phyloP scores from a whole-genome alignment of 2,113 vertebrate species.

The Atractosteus spatula region DNA sequence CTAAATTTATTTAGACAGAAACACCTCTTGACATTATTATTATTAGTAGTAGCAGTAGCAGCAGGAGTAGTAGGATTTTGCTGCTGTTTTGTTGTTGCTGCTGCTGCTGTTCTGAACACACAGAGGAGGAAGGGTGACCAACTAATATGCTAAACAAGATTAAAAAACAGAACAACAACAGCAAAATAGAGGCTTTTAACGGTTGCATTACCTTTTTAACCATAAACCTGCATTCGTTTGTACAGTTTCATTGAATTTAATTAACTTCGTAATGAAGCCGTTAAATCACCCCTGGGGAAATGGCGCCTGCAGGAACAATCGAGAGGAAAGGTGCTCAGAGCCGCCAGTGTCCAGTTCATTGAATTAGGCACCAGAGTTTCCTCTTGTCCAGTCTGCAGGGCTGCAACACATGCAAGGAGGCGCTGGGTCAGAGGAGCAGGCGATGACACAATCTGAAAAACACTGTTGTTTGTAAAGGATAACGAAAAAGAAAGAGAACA shows the following conservation, averaged over 20 bases:
- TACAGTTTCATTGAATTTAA: slow-evolving; percentile 66
- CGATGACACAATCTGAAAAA: slow-evolving; percentile 26
- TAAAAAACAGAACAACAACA: slow-evolving; percentile 43
- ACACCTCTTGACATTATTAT: not conserved
- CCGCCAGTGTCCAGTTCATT: slow-evolving; percentile 25
- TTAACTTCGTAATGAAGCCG: slow-evolving; percentile 56
- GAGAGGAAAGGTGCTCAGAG: slow-evolving; percentile 8
- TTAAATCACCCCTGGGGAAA: slow-evolving; percentile 36
- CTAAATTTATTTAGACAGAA: slow-evolving; percentile 8
- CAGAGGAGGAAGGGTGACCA: slow-evolving; percentile 60
- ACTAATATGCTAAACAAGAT: slow-evolving; percentile 37
- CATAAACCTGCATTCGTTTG: slow-evolving; percentile 30
- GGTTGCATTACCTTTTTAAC: slow-evolving; percentile 38
- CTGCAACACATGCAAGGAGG: slow-evolving; percentile 21
- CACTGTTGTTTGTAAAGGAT: too few relatives aligned
- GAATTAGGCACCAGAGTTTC: slow-evolving; percentile 36
- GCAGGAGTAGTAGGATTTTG: not conserved
- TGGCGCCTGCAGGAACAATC: slow-evolving; percentile 25
- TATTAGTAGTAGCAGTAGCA: not conserved
- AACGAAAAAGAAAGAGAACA: too few relatives aligned
- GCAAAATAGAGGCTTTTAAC: too few relatives aligned
- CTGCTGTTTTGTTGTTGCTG: slow-evolving; percentile 31
- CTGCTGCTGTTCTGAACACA: slow-evolving; percentile 54
- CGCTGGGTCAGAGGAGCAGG: slow-evolving; percentile 28
- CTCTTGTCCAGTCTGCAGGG: slow-evolving; percentile 28